These are phyloP conservation scores for Sterrhoptilus dennistouni DNA, from an alignment of 2,113 vertebrate genomes.

Conservation along the genomic window DNA sequence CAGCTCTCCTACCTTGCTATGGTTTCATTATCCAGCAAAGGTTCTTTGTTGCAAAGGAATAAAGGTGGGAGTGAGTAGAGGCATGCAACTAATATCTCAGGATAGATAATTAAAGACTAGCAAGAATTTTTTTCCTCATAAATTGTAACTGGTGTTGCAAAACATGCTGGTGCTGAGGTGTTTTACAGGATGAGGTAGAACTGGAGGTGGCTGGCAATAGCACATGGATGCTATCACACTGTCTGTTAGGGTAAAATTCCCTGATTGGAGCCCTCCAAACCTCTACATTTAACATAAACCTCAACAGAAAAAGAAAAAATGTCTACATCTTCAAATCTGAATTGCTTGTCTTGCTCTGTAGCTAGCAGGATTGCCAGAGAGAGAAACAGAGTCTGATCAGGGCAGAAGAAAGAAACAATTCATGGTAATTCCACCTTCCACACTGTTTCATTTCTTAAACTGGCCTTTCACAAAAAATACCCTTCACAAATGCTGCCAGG, in stretches of 20 bases:
- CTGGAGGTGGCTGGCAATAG: neutral
- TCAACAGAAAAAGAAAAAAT: neutral
- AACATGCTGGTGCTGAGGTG: neutral
- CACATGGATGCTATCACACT: neutral
- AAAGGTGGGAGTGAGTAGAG: neutral
- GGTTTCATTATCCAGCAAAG: neutral
- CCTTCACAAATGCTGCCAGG: neutral
- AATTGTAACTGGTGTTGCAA: neutral
- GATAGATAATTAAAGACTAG: constrained; percentile 13
- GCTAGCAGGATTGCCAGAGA: neutral
- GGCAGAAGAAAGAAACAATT: neutral
- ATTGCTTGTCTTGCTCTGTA: neutral
- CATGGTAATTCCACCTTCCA: neutral
- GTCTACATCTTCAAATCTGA: neutral
- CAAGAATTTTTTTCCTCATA: neutral
- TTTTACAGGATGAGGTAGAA: neutral
- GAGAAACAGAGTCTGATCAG: neutral
- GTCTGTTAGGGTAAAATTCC: neutral
- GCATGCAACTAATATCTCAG: neutral
- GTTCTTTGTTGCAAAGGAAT: neutral
- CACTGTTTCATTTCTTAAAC: neutral
- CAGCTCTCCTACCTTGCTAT: neutral
- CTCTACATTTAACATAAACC: neutral
- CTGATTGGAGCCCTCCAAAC: neutral
- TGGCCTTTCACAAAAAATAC: constrained; percentile 6